Percentiles rank a stretch among this genome's conserved stretches.
phyloP scores from a whole-genome alignment of 2,888 invertebrate species.

The Torymus aiolomorphi region DNA sequence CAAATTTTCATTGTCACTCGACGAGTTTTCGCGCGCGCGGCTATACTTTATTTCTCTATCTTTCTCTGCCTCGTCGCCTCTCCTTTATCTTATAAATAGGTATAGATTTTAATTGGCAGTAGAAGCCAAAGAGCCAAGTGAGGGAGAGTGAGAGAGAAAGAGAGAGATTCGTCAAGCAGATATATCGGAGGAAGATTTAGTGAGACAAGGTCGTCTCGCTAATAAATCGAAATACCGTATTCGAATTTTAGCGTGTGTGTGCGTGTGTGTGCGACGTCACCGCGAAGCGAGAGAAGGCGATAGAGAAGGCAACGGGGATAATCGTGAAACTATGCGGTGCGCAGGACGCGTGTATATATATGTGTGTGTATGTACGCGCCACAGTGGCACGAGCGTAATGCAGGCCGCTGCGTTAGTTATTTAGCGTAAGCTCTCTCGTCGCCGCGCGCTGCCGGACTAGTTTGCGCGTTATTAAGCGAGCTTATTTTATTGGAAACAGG shows the following conservation, averaged over 20 bases:
- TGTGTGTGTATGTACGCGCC: conserved; percentile 1
- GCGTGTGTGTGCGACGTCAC: not conserved
- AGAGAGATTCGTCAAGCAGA: conserved; percentile 7
- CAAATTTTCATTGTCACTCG: conserved; percentile 25
- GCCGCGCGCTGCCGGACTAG: conserved; percentile 54
- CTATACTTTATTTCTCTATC: conserved; percentile 13
- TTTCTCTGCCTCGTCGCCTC: not conserved
- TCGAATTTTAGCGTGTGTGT: conserved; percentile 30
- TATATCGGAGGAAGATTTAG: conserved; percentile 43
- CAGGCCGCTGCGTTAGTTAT: conserved; percentile 44
- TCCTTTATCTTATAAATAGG: conserved; percentile 26
- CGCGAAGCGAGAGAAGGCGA: conserved; percentile 1
- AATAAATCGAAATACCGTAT: conserved; percentile 50
- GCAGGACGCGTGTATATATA: not conserved
- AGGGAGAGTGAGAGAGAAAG: no score
- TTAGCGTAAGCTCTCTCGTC: conserved; percentile 48
- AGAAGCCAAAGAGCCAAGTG: not conserved
- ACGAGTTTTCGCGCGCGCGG: not conserved
- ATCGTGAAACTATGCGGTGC: conserved; percentile 67
- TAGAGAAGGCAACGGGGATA: conserved; percentile 34
- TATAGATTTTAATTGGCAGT: conserved; percentile 38
- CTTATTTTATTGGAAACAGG: conserved; percentile 65
- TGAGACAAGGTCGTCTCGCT: conserved; percentile 33
- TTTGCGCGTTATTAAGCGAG: conserved; percentile 65
- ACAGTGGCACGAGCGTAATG: conserved; percentile 27